phyloP scores from a whole-genome alignment of 2,797 vertebrate species.

The Phataginus tricuspis region DNA sequence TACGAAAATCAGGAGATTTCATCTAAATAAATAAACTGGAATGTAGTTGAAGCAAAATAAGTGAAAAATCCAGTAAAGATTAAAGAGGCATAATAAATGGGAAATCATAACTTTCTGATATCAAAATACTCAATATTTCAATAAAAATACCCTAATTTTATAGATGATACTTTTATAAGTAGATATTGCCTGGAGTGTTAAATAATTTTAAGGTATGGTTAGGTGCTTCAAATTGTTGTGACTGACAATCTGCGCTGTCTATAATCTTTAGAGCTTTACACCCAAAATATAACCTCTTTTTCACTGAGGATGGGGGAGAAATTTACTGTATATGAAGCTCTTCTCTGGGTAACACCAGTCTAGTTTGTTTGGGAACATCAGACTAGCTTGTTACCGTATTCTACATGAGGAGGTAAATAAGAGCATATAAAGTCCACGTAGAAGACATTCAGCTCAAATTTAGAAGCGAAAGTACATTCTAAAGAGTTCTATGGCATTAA shows the following conservation, averaged over 20 bases:
- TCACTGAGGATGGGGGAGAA: neutral
- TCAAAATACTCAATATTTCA: neutral
- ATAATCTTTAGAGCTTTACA: neutral
- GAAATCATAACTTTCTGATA: neutral
- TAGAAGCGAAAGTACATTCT: neutral
- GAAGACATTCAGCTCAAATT: neutral
- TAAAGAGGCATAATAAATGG: neutral
- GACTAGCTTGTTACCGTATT: neutral
- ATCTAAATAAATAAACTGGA: neutral
- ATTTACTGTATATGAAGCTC: neutral
- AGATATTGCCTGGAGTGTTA: neutral
- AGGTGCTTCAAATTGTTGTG: neutral
- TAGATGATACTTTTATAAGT: neutral
- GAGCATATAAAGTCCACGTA: neutral
- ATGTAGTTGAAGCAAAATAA: neutral
- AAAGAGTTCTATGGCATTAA: neutral
- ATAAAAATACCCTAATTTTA: neutral
- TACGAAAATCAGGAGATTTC: constrained; percentile 14
- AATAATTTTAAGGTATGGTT: constrained; percentile 23
- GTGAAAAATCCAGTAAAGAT: neutral
- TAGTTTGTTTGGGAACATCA: neutral
- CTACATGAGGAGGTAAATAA: neutral
- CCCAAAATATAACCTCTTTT: neutral
- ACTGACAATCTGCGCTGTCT: neutral
- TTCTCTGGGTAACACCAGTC: neutral